Evolutionary conservation across 1,140 invertebrate genomes (phyloP), one percentile per base, ranked within the genome.

Genomic region (Oncopodura yosiiana): DNA sequence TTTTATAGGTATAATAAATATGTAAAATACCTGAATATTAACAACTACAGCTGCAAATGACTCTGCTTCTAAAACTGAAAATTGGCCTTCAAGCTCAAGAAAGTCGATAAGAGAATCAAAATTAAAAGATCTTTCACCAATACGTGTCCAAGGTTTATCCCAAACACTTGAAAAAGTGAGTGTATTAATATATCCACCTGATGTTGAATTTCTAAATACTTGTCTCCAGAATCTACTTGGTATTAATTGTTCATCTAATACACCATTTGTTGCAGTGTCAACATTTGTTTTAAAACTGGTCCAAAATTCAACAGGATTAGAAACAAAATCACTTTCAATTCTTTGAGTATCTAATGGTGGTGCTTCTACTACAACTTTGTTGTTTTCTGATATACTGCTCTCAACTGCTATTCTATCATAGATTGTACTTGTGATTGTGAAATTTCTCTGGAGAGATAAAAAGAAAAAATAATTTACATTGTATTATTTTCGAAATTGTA

Each of bases 121-220:
- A 16, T 49, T 49, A 32, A 56, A 56, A 26, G 12, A 45, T 50
- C 26, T 50, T 1, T 50, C 30, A 24, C 48, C 54, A 44, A 56
- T 51, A 11, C 36, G 18, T 24, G 43, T 24, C 54, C 54, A 56
- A 37, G 54, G 46, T 18, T 34, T 29, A 26, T 49, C 46, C 46
- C 42, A 51, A 2, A 44, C 8, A 5, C 23, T 26, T 19, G 50
- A 50, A 26, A 30, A 49, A 26, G 43, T 18, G 1, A 56, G 19
- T 5, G 54, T 56, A 30, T 56, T 56, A 0, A 56, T 24, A 38
- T 50, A 56, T 1, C 39, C 54, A 14, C 54, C 54, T 43, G 44
- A 48, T 1, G 54, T 56, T 8, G 38, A 32, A 19, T 50, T 51
- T 32, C 50, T 48, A 21, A 56, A 56, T 18, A 56, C 39, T 44